These are phyloP conservation scores for Nudaria mundana DNA, from an alignment of 2,888 invertebrate genomes.

Conservation along the genomic window DNA sequence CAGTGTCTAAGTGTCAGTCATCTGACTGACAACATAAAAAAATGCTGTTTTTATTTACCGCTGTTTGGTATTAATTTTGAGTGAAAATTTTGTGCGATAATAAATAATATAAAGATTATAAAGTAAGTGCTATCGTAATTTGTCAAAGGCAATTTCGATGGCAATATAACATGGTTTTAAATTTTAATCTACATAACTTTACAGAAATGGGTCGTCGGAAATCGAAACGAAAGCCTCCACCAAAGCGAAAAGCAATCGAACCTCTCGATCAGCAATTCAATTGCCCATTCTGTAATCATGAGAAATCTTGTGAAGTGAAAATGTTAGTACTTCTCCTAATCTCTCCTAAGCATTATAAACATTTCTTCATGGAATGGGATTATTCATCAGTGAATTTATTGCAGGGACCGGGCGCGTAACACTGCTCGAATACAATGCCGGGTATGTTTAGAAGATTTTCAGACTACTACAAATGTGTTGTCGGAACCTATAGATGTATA, in stretches of 20 bases:
- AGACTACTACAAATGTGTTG: slow-evolving; percentile 96
- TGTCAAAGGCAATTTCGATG: too few relatives aligned
- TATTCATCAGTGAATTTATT: slow-evolving; percentile 35
- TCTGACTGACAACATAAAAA: too few relatives aligned
- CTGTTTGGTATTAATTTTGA: too few relatives aligned
- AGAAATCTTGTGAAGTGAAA: slow-evolving; percentile 99
- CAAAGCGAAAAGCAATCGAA: slow-evolving; percentile 94
- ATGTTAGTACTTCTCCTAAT: slow-evolving; percentile 86
- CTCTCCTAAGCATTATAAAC: neutral
- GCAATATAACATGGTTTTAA: too few relatives aligned
- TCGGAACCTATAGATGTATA: slow-evolving; percentile 99
- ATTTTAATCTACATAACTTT: too few relatives aligned
- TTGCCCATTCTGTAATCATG: slow-evolving; percentile 99
- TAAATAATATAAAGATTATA: too few relatives aligned
- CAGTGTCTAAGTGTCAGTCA: too few relatives aligned
- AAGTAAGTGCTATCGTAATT: too few relatives aligned
- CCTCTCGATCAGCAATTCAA: slow-evolving; percentile 98
- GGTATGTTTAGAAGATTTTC: slow-evolving; percentile 98
- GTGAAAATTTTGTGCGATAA: too few relatives aligned
- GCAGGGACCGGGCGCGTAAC: slow-evolving; percentile 96
- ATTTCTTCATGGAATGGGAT: neutral
- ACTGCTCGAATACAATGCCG: slow-evolving; percentile 97
- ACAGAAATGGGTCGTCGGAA: slow-evolving; percentile 95
- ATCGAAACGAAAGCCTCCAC: slow-evolving; percentile 98
- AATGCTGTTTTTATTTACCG: too few relatives aligned